A percentile compares a stretch with the other conserved stretches of the same genome.
phyloP scores from a whole-genome alignment of 2,113 vertebrate species.

The Psilopogon haemacephalus region DNA sequence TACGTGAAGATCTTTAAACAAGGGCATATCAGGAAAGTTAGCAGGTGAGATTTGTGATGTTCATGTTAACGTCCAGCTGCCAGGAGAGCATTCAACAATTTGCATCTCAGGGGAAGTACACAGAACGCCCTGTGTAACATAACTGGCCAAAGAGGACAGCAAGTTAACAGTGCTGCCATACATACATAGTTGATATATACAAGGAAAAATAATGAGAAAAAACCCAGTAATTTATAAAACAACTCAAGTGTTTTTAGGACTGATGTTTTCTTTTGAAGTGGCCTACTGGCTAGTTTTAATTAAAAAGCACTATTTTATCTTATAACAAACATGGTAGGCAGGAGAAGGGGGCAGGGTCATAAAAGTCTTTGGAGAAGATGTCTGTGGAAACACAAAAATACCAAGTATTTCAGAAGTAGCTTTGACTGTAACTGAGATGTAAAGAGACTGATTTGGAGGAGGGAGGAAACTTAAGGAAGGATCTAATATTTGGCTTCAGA shows the following conservation, averaged over 20 bases:
- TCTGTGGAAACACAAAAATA: not conserved
- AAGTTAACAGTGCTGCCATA: not conserved
- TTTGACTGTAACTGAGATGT: not conserved
- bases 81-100: not conserved
- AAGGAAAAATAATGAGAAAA: not conserved
- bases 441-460: not conserved
- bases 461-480: not conserved
- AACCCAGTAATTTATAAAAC: not conserved
- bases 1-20: not conserved
- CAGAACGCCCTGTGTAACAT: not conserved
- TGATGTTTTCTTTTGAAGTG: not conserved
- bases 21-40: not conserved
- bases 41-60: not conserved
- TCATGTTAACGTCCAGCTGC: not conserved
- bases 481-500: not conserved
- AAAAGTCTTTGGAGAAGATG: not conserved
- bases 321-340: not conserved
- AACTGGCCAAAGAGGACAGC: not conserved
- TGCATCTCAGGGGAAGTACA: not conserved
- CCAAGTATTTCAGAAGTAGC: not conserved
- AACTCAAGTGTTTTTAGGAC: not conserved
- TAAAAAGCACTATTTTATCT: not conserved
- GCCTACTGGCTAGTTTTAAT: not conserved
- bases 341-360: not conserved
- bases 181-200: rapidly evolving